Evolutionary conservation across 2,888 invertebrate species (phyloP).

Genomic region (Cyrtodaria siliqua): DNA sequence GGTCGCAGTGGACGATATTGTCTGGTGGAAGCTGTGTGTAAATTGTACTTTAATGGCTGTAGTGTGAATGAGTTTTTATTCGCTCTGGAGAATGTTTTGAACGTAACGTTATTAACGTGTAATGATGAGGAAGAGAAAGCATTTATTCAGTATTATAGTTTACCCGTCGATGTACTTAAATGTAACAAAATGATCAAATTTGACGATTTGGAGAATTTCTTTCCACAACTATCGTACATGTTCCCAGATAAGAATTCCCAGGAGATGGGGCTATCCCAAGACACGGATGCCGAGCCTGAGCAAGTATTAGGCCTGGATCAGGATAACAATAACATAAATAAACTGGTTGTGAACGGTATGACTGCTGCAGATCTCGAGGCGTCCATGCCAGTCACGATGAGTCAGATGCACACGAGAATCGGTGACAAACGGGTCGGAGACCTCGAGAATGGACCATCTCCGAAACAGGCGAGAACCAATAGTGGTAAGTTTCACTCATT

Average conservation of each 20-base stretch:
- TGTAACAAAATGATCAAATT: constrained; percentile 83
- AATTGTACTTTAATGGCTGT: constrained; percentile 81
- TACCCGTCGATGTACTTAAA: constrained; percentile 81
- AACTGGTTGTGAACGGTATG: constrained; percentile 24
- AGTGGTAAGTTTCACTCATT: too few relatives aligned
- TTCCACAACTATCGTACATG: constrained; percentile 82
- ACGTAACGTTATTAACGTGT: constrained; percentile 77
- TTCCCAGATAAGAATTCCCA: constrained; percentile 69
- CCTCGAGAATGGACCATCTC: too few relatives aligned
- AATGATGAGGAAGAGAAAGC: constrained; percentile 81
- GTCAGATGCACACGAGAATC: constrained; percentile 8
- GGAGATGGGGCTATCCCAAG: constrained; percentile 13
- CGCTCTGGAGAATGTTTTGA: constrained; percentile 79
- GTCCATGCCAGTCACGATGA: constrained; percentile 37
- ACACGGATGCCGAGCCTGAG: background rate
- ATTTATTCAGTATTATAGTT: constrained; percentile 83
- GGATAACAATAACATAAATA: constrained; percentile 23
- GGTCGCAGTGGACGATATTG: constrained; percentile 76
- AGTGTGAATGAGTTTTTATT: constrained; percentile 81
- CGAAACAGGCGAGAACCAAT: too few relatives aligned
- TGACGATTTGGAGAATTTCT: constrained; percentile 77
- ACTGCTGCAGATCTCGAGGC: constrained; percentile 43
- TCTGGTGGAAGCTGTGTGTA: constrained; percentile 83
- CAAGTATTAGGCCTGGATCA: background rate
- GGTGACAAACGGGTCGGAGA: too few relatives aligned